Evolutionary conservation across 2,797 vertebrate genomes (phyloP).

Genomic region (Sarcophilus harrisii): DNA sequence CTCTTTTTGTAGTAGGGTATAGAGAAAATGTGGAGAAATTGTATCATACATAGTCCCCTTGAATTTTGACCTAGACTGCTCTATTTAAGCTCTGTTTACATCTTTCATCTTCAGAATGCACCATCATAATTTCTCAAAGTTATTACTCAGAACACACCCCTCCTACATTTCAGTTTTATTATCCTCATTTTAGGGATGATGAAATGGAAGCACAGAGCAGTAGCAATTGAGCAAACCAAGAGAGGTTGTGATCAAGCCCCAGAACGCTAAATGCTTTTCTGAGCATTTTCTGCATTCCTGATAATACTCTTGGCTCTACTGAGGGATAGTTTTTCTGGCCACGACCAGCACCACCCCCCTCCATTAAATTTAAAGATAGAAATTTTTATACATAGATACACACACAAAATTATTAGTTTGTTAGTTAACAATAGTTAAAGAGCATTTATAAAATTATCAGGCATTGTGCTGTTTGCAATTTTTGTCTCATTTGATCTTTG

Average conservation of each 20-base stretch:
- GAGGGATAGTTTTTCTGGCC: slow-evolving; percentile 64
- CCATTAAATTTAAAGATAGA: background rate
- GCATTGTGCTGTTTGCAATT: background rate
- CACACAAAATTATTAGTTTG: background rate
- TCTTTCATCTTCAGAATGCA: slow-evolving; percentile 66
- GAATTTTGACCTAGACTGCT: slow-evolving; percentile 49
- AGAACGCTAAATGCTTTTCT: slow-evolving; percentile 46
- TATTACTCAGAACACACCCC: slow-evolving; percentile 75
- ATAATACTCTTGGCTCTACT: slow-evolving; percentile 44
- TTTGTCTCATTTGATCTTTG: background rate
- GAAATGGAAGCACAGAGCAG: slow-evolving; percentile 74
- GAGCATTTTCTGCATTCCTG: slow-evolving; percentile 53
- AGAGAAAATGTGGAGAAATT: background rate
- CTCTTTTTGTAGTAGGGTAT: background rate
- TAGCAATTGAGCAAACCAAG: slow-evolving; percentile 77
- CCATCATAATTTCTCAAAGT: slow-evolving; percentile 77
- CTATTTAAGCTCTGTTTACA: slow-evolving; percentile 73
- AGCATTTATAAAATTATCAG: background rate
- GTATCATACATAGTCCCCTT: background rate
- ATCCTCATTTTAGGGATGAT: slow-evolving; percentile 75
- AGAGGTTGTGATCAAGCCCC: slow-evolving; percentile 68
- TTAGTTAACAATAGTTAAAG: background rate
- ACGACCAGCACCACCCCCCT: background rate
- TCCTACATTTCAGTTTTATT: slow-evolving; percentile 78
- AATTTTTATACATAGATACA: slow-evolving; percentile 12